Conservation (phyloP, 2,113 vertebrate genomes). For the Seriola dumerili region DNA sequence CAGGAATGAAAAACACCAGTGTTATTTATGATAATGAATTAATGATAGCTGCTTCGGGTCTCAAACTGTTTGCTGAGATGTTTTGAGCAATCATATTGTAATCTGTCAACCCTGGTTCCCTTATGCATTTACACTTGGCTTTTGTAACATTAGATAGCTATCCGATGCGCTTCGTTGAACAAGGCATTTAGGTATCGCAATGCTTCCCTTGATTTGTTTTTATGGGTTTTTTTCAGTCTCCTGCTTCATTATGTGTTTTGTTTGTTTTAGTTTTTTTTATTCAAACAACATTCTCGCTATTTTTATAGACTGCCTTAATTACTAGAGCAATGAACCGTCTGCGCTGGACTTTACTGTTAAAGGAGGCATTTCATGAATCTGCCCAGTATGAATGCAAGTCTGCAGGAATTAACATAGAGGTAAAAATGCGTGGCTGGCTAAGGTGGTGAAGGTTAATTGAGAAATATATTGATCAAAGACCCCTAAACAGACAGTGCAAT, state of each 20-base stretch:
- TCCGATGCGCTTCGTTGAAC: neutral
- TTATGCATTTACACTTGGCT: neutral
- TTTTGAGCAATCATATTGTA: neutral
- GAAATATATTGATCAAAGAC: slow-evolving; percentile 40
- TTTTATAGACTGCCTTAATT: slow-evolving; percentile 11
- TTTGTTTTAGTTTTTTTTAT: neutral
- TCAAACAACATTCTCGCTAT: neutral
- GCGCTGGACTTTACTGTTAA: neutral
- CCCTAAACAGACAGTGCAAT: slow-evolving; percentile 22
- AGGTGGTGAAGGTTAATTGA: slow-evolving; percentile 57
- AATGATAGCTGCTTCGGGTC: no score
- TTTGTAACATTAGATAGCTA: neutral
- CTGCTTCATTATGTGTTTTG: no score
- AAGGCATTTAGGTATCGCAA: no score
- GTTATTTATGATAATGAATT: no score
- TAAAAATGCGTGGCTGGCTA: neutral
- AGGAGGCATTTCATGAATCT: slow-evolving; percentile 11
- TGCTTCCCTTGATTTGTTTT: no score
- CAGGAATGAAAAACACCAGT: no score
- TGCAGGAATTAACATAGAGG: slow-evolving; percentile 23
- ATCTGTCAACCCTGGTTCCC: neutral
- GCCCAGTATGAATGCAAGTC: neutral
- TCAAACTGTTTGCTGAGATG: neutral
- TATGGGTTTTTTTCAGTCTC: no score
- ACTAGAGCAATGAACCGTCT: neutral